Conservation (phyloP, 2,797 vertebrate species). For the Scolopax rusticola region DNA sequence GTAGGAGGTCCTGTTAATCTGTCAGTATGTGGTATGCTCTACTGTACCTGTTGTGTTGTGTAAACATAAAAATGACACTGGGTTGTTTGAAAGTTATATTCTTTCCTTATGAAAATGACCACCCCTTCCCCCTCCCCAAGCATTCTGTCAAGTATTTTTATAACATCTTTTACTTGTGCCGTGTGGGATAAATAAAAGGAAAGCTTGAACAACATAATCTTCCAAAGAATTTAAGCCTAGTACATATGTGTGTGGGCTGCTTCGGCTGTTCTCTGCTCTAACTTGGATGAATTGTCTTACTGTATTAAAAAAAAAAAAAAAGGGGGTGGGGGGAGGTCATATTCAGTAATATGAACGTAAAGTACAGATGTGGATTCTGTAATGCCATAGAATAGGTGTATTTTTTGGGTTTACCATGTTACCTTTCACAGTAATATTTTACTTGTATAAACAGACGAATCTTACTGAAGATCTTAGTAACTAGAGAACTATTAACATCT, state of each 20-base stretch:
- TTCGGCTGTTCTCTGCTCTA: constrained; percentile 57
- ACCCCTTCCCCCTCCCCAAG: not conserved
- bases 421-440: not conserved
- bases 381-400: not conserved
- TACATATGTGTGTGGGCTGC: constrained; percentile 64
- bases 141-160: constrained; percentile 14
- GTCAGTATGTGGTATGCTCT: not conserved
- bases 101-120: not conserved
- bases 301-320: not conserved
- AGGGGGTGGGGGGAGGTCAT: not conserved
- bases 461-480: not conserved
- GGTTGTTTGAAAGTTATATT: not conserved
- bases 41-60: not conserved
- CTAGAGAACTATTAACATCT: not conserved
- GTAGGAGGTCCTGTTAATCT: constrained; percentile 76
- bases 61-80: constrained; percentile 4
- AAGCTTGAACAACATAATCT: constrained; percentile 54
- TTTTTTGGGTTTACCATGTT: not conserved
- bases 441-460: not conserved
- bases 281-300: constrained; percentile 56
- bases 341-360: not conserved
- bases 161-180: constrained; percentile 33
- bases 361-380: constrained; percentile 10
- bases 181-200: constrained; percentile 52
- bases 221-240: constrained; percentile 51